Evolutionary conservation across 2,797 vertebrate genomes (phyloP).

Genomic region (Tinamus major): DNA sequence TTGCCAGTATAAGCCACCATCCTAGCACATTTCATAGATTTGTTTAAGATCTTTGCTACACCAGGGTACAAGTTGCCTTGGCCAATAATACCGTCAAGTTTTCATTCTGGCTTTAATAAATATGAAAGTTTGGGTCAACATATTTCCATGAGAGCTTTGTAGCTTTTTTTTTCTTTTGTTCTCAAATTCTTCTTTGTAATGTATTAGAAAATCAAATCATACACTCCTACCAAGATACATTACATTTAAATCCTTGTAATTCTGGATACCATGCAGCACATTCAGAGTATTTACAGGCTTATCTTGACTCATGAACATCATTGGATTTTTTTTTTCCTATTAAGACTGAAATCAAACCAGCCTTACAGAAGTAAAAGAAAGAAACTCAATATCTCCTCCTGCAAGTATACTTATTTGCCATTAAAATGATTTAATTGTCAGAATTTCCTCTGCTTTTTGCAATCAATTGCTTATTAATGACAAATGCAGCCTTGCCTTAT

Average conservation of each 20-base stretch:
- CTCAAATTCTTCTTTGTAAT: background rate
- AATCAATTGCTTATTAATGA: conserved; percentile 65
- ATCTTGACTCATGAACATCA: background rate
- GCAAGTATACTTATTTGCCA: background rate
- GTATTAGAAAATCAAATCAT: background rate
- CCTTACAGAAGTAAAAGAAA: background rate
- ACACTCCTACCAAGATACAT: background rate
- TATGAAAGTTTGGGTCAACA: background rate
- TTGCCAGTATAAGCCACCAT: background rate
- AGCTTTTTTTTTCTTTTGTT: background rate
- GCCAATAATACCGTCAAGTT: background rate
- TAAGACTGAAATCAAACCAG: background rate
- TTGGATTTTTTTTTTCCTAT: background rate
- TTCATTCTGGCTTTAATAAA: background rate
- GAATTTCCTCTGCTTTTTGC: conserved; percentile 41
- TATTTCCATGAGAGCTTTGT: background rate
- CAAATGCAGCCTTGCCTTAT: conserved; percentile 17
- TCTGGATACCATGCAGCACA: background rate
- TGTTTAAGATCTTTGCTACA: background rate
- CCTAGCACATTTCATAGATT: background rate
- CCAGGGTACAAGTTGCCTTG: background rate
- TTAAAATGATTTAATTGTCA: conserved; percentile 40
- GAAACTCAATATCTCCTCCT: background rate
- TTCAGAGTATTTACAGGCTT: background rate
- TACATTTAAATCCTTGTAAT: background rate